Evolutionary conservation across 2,888 invertebrate species (phyloP), one percentile per base, ranked within the genome.

Genomic region (Tanytarsus gracilentus): DNA sequence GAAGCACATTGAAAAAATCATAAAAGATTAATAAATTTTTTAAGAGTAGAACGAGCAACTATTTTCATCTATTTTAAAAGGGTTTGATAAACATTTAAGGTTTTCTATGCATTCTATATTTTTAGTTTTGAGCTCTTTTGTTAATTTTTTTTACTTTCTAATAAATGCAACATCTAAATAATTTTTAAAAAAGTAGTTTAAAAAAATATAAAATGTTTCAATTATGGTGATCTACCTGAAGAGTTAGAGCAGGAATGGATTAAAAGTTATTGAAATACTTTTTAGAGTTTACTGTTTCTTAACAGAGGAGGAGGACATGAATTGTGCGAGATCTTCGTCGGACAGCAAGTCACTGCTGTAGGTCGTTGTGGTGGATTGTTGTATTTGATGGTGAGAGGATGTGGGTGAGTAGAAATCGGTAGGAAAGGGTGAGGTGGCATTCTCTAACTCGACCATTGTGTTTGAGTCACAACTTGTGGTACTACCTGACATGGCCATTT

Each of bases 401-500:
- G 55, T 40, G 14, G 58, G 58, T 11, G 58, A 58, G 29, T 48
- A 58, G 14, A 30, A 58, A 8, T 27, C 69, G 1, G 9, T 8
- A 11, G 44, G 44, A 44, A n/a, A n/a, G 9, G 81, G 80, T 68
- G 84, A 85, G 66, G 85, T 72, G 21, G 82, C 83, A 67, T 86
- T 86, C 65, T 84, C 77, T 16, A 85, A 85, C 23, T 89, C 88
- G 59, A 90, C 86, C 79, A 90, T 82, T 11, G 89, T 89, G 71
- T 88, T 88, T 61, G 89, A 89, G 65, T 88, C 88, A 64, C 80
- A 82, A 71, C 89, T 89, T 18, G 89, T 88, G 59, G 88, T 81
- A 71, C 89, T 89, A 59, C 88, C 88, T 1, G 89, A 88, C 84
- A 88, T 88, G 68, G 89, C 88, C 0, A 85, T 85, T 71, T 89